phyloP scores from a whole-genome alignment of 1,140 invertebrate species.

The Calephelis nemesis region DNA sequence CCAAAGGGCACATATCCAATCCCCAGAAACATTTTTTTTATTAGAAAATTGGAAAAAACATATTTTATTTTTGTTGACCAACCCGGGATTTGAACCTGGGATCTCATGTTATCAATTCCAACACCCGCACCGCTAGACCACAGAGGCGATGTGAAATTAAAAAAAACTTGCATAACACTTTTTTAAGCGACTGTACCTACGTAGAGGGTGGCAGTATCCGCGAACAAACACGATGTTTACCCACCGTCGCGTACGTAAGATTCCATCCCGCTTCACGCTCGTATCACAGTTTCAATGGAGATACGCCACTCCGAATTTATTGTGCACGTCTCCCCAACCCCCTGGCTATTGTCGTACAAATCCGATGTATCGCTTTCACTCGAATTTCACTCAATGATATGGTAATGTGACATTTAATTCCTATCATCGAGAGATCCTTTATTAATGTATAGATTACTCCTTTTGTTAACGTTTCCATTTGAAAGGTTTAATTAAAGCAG shows the following conservation, averaged over 20 bases:
- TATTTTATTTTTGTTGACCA: too few species aligned
- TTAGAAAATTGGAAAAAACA: too few species aligned
- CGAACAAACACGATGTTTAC: slow-evolving; percentile 52
- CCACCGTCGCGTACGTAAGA: slow-evolving; percentile 62
- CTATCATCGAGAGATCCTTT: slow-evolving; percentile 48
- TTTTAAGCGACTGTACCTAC: neutral
- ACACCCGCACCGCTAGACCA: too few species aligned
- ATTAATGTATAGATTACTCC: slow-evolving; percentile 39
- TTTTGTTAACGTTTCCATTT: slow-evolving; percentile 26
- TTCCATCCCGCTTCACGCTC: slow-evolving; percentile 64
- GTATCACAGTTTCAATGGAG: slow-evolving; percentile 76
- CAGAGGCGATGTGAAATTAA: too few species aligned
- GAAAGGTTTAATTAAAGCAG: too few species aligned
- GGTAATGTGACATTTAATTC: slow-evolving; percentile 74
- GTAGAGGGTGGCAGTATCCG: slow-evolving; percentile 23
- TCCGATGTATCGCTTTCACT: slow-evolving; percentile 73
- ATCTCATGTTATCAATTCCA: too few species aligned
- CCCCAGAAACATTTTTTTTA: too few species aligned
- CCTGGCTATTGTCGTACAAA: slow-evolving; percentile 57
- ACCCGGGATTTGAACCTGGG: too few species aligned
- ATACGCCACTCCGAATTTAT: slow-evolving; percentile 72
- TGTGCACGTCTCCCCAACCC: slow-evolving; percentile 49
- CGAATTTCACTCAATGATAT: slow-evolving; percentile 61
- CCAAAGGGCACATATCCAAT: too few species aligned
- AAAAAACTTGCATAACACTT: too few species aligned